These are phyloP conservation scores for Odontocerum albicorne DNA, from an alignment of 2,888 invertebrate genomes.

Conservation along the genomic window DNA sequence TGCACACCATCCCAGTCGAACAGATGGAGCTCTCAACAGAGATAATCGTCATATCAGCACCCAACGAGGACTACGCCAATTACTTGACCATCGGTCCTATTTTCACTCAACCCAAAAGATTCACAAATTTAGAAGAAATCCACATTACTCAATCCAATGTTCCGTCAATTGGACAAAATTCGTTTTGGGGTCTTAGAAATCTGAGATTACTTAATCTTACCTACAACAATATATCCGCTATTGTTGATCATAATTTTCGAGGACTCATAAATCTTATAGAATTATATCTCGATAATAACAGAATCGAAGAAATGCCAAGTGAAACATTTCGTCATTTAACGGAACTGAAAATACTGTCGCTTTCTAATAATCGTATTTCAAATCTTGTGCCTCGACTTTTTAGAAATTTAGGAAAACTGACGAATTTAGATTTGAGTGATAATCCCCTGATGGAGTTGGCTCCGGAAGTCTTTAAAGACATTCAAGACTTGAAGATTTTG, in stretches of 20 bases:
- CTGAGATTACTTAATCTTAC: conserved; percentile 66
- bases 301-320: conserved; percentile 72
- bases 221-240: conserved; percentile 70
- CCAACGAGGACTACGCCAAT: conserved; percentile 59
- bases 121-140: conserved; percentile 65
- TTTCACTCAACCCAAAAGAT: conserved; percentile 57
- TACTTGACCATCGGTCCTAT: conserved; percentile 72
- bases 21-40: conserved; percentile 66
- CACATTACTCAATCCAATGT: conserved; percentile 73
- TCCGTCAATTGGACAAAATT: conserved; percentile 75
- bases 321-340: conserved; percentile 75
- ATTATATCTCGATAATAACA: conserved; percentile 73
- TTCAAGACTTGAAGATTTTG: conserved; percentile 69
- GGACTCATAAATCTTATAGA: conserved; percentile 73
- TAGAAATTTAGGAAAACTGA: conserved; percentile 71
- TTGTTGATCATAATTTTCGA: conserved; percentile 73
- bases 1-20: conserved; percentile 65
- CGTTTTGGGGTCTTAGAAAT: conserved; percentile 77
- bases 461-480: conserved; percentile 79
- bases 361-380: conserved; percentile 68
- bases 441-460: conserved; percentile 74
- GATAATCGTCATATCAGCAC: conserved; percentile 68
- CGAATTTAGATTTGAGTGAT: conserved; percentile 71
- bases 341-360: conserved; percentile 66
- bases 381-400: conserved; percentile 73